These are phyloP conservation scores for Podarcis lilfordi DNA, from an alignment of 2,797 vertebrate species.

Conservation along the genomic window DNA sequence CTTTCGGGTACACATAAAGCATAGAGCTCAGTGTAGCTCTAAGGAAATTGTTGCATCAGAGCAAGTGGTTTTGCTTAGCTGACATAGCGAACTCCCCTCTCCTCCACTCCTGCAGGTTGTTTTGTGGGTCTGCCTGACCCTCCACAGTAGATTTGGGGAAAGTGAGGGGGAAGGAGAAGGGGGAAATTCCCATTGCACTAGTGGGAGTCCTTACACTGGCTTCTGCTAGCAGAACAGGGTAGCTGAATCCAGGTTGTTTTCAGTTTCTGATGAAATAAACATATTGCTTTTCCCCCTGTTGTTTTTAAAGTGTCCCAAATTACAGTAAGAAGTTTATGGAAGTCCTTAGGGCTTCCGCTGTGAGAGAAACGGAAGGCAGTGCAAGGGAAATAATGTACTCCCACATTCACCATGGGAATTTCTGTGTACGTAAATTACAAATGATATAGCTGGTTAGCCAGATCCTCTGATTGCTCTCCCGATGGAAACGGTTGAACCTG, in stretches of 20 bases:
- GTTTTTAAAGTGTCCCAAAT: constrained; percentile 38
- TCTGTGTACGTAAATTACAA: constrained; percentile 9
- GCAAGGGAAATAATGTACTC: not conserved
- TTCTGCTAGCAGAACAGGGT: too few relatives aligned
- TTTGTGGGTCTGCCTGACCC: too few relatives aligned
- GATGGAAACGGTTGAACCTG: not conserved
- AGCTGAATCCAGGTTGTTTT: too few relatives aligned
- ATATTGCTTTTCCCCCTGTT: constrained; percentile 2
- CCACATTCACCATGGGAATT: constrained; percentile 11
- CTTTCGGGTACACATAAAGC: not conserved
- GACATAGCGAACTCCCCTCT: too few relatives aligned
- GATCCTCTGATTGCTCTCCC: not conserved
- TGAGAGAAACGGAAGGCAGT: not conserved
- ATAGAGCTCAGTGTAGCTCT: too few relatives aligned
- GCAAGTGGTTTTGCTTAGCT: too few relatives aligned
- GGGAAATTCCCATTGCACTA: too few relatives aligned
- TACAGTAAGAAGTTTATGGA: not conserved
- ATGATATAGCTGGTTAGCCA: constrained; percentile 8
- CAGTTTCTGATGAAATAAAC: constrained; percentile 20
- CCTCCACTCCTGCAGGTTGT: too few relatives aligned
- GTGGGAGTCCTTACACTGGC: too few relatives aligned
- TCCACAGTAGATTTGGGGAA: too few relatives aligned
- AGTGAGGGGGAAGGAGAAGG: too few relatives aligned
- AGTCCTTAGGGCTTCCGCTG: not conserved
- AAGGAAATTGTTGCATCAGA: too few relatives aligned